Conservation (phyloP, 2,113 vertebrate genomes). For the Pedionomus torquatus region DNA sequence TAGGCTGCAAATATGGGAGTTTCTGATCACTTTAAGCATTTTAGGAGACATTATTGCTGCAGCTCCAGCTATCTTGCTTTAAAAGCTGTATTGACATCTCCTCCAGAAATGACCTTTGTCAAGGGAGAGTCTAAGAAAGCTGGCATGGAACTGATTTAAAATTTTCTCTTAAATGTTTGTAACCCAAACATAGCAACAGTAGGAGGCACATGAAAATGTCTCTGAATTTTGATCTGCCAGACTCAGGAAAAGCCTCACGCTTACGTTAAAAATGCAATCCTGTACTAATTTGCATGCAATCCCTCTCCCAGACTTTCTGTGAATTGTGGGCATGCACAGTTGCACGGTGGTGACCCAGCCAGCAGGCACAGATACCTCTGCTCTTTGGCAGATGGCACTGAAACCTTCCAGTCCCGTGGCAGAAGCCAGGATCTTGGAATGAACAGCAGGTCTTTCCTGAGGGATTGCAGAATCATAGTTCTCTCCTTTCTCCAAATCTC, state of each 20-base stretch:
- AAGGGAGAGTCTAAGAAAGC: neutral
- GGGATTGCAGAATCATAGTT: neutral
- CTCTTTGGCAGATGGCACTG: slow-evolving; percentile 36
- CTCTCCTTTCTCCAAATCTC: neutral
- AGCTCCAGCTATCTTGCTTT: neutral
- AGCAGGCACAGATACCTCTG: neutral
- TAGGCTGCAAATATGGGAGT: neutral
- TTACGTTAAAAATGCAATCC: neutral
- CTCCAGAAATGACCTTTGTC: neutral
- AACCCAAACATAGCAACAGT: neutral
- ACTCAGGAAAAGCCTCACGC: neutral
- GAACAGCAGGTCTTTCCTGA: neutral
- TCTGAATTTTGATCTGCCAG: slow-evolving; percentile 8
- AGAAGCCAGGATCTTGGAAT: neutral
- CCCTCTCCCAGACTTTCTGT: neutral
- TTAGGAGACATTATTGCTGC: neutral
- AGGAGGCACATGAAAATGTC: neutral
- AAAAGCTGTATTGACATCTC: neutral
- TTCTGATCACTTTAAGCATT: neutral
- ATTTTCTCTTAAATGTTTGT: neutral
- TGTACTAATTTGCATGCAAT: neutral
- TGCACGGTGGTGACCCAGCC: neutral
- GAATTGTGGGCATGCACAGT: neutral
- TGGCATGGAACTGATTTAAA: neutral
- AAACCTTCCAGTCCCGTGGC: neutral